Percentiles rank a stretch among this genome's conserved stretches.
phyloP scores from a whole-genome alignment of 1,140 invertebrate species.

The Zaprionus lachaisei region DNA sequence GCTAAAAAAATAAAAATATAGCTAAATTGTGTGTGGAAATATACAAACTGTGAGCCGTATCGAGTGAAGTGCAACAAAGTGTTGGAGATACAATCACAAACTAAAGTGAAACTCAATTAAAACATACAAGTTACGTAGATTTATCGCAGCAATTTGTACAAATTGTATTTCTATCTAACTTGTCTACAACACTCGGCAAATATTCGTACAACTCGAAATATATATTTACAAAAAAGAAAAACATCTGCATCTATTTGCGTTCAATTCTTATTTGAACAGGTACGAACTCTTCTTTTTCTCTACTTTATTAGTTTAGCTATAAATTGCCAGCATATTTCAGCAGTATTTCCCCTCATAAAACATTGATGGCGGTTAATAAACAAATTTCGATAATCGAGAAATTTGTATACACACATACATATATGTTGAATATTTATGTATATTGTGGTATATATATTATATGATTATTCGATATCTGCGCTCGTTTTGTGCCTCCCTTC shows the following conservation, averaged over 20 bases:
- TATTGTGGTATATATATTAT: not conserved
- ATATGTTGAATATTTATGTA: not conserved
- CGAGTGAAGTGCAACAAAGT: not conserved
- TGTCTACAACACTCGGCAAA: conserved; percentile 51
- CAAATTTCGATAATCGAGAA: conserved; percentile 9
- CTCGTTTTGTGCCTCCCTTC: conserved; percentile 4
- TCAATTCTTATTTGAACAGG: conserved; percentile 59
- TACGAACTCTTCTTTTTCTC: conserved; percentile 35
- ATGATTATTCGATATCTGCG: not conserved
- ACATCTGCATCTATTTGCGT: conserved; percentile 65
- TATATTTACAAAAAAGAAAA: conserved; percentile 14
- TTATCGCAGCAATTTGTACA: not conserved
- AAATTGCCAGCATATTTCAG: conserved; percentile 22
- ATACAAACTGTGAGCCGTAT: not conserved
- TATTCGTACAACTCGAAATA: conserved; percentile 25
- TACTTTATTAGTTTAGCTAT: conserved; percentile 27
- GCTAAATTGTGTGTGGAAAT: conserved; percentile 4
- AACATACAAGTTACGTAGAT: not conserved
- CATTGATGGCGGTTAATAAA: conserved; percentile 11
- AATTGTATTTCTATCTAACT: conserved; percentile 23
- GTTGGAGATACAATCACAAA: not conserved
- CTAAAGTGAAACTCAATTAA: not conserved
- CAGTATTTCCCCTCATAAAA: conserved; percentile 9
- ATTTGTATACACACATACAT: not conserved
- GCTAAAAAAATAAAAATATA: not conserved